phyloP scores from a whole-genome alignment of 2,888 invertebrate species.

The Melanostoma scalare region DNA sequence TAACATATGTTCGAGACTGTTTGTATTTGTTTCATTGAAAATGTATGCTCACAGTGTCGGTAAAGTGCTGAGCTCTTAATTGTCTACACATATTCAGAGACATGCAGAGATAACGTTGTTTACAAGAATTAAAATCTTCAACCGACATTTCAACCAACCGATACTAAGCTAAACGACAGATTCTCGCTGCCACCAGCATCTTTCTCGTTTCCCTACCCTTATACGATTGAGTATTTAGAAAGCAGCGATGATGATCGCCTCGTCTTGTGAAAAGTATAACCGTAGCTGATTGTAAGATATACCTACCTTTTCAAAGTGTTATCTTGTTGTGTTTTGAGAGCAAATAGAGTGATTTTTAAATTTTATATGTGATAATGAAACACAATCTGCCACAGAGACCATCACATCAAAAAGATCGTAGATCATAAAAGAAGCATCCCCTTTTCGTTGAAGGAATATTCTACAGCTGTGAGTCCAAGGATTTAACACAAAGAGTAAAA shows the following conservation, averaged over 20 bases:
- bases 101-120: slow-evolving; percentile 78
- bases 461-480: neutral
- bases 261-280: slow-evolving; percentile 8
- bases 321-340: slow-evolving; percentile 12
- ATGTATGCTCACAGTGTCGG: neutral
- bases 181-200: neutral
- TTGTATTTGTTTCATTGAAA: neutral
- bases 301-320: slow-evolving; percentile 37
- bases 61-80: neutral
- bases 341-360: slow-evolving; percentile 18
- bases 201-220: neutral
- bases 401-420: slow-evolving; percentile 44
- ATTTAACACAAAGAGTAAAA: neutral
- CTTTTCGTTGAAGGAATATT: neutral
- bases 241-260: neutral
- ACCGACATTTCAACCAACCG: slow-evolving; percentile 51
- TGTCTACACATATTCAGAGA: slow-evolving; percentile 39
- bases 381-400: slow-evolving; percentile 49
- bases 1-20: slow-evolving; percentile 14
- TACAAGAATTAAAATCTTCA: slow-evolving; percentile 75
- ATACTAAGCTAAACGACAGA: slow-evolving; percentile 9
- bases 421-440: slow-evolving; percentile 13
- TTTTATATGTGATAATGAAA: slow-evolving; percentile 49
- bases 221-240: slow-evolving; percentile 9
- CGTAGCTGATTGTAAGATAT: slow-evolving; percentile 1